Evolutionary conservation across 2,113 vertebrate species (phyloP).

Genomic region (Eptatretus burgeri): DNA sequence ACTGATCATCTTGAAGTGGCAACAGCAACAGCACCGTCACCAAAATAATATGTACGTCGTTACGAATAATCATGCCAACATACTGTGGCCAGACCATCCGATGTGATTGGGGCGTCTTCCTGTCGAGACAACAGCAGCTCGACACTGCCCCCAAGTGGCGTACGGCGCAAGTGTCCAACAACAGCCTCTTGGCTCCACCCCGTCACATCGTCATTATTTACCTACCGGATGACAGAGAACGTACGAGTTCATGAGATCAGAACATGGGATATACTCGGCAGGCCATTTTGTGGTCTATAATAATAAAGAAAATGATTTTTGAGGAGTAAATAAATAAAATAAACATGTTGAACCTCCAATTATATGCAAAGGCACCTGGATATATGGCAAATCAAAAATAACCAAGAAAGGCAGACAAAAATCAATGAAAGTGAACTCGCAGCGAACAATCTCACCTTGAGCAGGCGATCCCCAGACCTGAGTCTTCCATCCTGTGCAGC

Average conservation of each 20-base stretch:
- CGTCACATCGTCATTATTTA: slow-evolving; percentile 52
- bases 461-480: slow-evolving; percentile 71
- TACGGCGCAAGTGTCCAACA: slow-evolving; percentile 64
- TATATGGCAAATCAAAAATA: too few species aligned
- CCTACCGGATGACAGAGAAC: slow-evolving; percentile 18
- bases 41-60: neutral
- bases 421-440: neutral
- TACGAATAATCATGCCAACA: neutral
- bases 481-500: slow-evolving; percentile 76
- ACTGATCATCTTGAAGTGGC: neutral
- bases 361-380: too few species aligned
- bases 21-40: neutral
- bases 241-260: too few species aligned
- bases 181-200: slow-evolving; percentile 65
- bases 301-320: too few species aligned
- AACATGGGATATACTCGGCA: too few species aligned
- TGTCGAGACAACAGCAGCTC: slow-evolving; percentile 44
- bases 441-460: slow-evolving; percentile 31
- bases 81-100: slow-evolving; percentile 52
- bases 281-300: too few species aligned
- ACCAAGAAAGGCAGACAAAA: too few species aligned
- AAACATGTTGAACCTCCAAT: too few species aligned
- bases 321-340: too few species aligned
- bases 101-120: slow-evolving; percentile 53
- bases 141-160: slow-evolving; percentile 56